Conservation (phyloP, 2,113 vertebrate species). For the Myodes glareolus region DNA sequence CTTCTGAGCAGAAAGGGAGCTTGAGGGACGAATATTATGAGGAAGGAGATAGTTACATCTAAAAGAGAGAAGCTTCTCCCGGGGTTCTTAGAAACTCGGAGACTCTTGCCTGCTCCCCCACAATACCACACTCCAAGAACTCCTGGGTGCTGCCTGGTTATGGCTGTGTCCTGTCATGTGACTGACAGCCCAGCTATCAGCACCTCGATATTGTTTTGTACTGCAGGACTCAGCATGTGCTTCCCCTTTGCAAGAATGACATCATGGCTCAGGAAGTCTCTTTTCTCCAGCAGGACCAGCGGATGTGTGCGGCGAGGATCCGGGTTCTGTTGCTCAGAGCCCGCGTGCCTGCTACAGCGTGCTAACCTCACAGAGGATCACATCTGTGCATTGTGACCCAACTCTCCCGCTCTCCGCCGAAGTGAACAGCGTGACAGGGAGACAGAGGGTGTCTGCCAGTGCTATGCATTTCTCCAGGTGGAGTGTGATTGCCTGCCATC, state of each 20-base stretch:
- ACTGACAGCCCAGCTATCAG: conserved; percentile 78
- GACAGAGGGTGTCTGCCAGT: background rate
- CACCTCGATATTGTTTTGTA: conserved; percentile 83
- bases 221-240: conserved; percentile 81
- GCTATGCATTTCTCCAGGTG: background rate
- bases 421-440: background rate
- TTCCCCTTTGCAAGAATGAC: conserved; percentile 85
- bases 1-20: background rate
- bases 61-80: conserved; percentile 51
- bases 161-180: conserved; percentile 72
- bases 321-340: background rate
- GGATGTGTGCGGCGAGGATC: conserved; percentile 66
- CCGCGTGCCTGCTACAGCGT: background rate
- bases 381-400: background rate
- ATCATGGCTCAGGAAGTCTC: conserved; percentile 86
- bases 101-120: background rate
- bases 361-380: background rate
- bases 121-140: background rate
- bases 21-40: background rate
- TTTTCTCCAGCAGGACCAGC: conserved; percentile 77
- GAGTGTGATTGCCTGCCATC: background rate
- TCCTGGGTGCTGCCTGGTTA: background rate
- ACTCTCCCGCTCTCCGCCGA: background rate
- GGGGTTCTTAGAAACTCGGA: conserved; percentile 7
- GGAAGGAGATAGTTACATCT: background rate